Evolutionary conservation across 2,888 invertebrate genomes (phyloP), one percentile per base, ranked within the genome.

Genomic region (Fragum sueziense): DNA sequence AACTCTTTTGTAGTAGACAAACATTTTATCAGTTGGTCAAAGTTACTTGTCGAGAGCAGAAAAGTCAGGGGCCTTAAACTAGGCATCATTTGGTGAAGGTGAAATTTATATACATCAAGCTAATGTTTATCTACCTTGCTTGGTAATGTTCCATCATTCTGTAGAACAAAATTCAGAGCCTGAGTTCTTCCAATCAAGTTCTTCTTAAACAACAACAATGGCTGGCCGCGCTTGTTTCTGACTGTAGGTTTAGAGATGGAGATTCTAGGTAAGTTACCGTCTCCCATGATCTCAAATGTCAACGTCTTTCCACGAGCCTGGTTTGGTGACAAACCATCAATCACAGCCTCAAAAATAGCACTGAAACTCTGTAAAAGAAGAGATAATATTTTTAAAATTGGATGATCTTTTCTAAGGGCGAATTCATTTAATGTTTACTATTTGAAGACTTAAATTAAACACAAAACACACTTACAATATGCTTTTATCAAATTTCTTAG

Each of bases 261-360:
- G 67, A 93, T 90, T 25, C 93, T 84, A 0, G 93, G 93, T 59
- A 93, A 87, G 83, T 93, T 93, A 20, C 93, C 93, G 59, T 93
- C 93, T 14, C 93, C 93, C 6, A 87, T 81, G 31, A 93, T 80
- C 80, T 93, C 93, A 88, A 93, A 93, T 20, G 85, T 87, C 69
- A 93, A 87, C 25, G 89, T 89, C 73, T 88, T 89, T n/a, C 91
- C 90, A 70, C 90, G 90, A 29, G 89, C 88, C 82, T 91, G 91
- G 75, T 88, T 91, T 33, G 87, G 88, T 11, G 91, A 80, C 14
- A 89, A 77, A 3, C 91, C 89, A 76, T 92, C 92, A 74, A 93
- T 87, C 27, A 87, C 82, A 14, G 92, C 93, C 62, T 93, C 93
- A 87, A 93, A 93, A 3, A 88, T 85, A 31, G 92, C 91, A 81